A percentile compares a stretch with the other conserved stretches of the same genome.
Evolutionary conservation across 1,140 invertebrate genomes (phyloP).

Genomic region (Pseudomyrmex sp.): DNA sequence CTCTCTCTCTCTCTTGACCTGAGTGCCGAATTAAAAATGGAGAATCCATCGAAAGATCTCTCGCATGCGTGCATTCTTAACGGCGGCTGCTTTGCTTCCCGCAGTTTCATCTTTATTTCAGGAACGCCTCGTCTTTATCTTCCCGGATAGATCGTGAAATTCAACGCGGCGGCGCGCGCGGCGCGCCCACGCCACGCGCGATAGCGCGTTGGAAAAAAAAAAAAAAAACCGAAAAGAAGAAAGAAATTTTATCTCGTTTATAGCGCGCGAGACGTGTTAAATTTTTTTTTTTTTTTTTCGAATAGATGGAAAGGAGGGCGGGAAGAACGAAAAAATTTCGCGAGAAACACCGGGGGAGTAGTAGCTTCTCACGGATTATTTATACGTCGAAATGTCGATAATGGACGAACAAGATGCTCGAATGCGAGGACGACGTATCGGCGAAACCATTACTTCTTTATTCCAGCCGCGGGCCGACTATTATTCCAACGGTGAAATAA

Average conservation of each 20-base stretch:
- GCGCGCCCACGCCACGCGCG: background rate
- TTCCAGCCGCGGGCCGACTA: slow-evolving; percentile 43
- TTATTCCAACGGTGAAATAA: slow-evolving; percentile 60
- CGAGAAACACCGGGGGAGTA: background rate
- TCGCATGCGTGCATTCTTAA: slow-evolving; percentile 45
- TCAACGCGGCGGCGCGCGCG: background rate
- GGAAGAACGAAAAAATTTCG: background rate
- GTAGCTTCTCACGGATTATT: slow-evolving; percentile 22
- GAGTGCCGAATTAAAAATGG: slow-evolving; percentile 49
- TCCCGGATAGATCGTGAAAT: slow-evolving; percentile 33
- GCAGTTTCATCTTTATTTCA: slow-evolving; percentile 48
- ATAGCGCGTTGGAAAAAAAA: slow-evolving; percentile 2
- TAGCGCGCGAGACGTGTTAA: background rate
- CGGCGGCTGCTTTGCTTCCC: slow-evolving; percentile 1
- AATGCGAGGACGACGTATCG: slow-evolving; percentile 28
- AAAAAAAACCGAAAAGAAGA: background rate
- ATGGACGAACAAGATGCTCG: slow-evolving; percentile 49
- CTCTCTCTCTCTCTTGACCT: background rate
- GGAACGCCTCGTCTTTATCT: background rate
- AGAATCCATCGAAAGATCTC: slow-evolving; percentile 51
- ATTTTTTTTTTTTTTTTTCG: background rate
- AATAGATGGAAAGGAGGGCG: background rate
- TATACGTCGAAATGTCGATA: slow-evolving; percentile 20
- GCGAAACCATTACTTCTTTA: slow-evolving; percentile 52
- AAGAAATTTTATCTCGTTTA: background rate